Percentiles rank a stretch among this genome's conserved stretches.
phyloP scores from a whole-genome alignment of 2,888 invertebrate genomes.

The Watsonalla cultraria region DNA sequence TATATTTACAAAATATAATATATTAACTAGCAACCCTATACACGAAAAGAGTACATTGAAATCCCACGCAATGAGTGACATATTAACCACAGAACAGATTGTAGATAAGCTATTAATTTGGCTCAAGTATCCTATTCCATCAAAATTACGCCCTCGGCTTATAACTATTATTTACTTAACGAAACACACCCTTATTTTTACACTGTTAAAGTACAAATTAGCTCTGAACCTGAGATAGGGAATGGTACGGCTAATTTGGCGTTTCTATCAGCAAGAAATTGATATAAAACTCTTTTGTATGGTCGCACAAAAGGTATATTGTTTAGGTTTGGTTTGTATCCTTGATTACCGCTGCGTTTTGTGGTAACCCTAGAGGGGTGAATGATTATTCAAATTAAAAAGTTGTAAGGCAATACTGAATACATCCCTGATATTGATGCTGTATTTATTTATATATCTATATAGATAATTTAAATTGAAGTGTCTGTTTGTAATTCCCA shows the following conservation, averaged over 20 bases:
- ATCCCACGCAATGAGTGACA: conserved; percentile 66
- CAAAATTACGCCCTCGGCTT: conserved; percentile 42
- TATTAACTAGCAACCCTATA: conserved; percentile 42
- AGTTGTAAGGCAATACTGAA: no score
- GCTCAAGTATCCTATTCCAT: conserved; percentile 65
- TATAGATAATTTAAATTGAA: no score
- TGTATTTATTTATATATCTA: no score
- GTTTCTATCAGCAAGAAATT: conserved; percentile 48
- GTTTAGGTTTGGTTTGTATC: conserved; percentile 54
- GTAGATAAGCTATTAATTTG: conserved; percentile 73
- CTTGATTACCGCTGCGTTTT: conserved; percentile 40
- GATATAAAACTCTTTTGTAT: conserved; percentile 60
- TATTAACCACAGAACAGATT: conserved; percentile 66
- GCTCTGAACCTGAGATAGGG: not conserved
- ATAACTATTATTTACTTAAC: conserved; percentile 11
- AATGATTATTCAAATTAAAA: conserved; percentile 33
- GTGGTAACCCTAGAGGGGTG: conserved; percentile 37
- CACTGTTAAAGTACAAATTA: conserved; percentile 15
- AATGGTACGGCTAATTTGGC: conserved; percentile 10
- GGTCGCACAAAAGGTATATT: conserved; percentile 53
- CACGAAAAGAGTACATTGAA: conserved; percentile 44
- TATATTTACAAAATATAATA: not conserved
- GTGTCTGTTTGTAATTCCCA: no score
- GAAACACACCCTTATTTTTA: conserved; percentile 7
- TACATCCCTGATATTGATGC: no score